Percentiles rank a stretch among this genome's conserved stretches.
Evolutionary conservation across 2,888 invertebrate species (phyloP).

Genomic region (Athrips mouffetella): DNA sequence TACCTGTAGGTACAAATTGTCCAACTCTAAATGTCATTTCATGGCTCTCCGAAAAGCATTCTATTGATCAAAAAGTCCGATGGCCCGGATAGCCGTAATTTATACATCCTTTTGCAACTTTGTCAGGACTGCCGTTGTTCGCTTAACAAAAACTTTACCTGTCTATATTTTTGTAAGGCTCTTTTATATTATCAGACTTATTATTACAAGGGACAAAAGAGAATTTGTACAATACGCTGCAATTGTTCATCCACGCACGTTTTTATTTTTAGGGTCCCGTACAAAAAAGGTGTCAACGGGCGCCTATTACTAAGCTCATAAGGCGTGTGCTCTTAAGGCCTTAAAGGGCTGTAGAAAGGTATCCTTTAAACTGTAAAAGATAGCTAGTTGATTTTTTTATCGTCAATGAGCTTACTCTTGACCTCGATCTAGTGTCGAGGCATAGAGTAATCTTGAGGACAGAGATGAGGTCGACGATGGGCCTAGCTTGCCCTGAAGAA

Average conservation of each 20-base stretch:
- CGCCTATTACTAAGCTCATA: too few species aligned
- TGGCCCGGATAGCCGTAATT: constrained; percentile 1
- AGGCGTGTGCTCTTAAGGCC: too few species aligned
- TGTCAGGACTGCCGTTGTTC: background rate
- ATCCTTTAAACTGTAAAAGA: too few species aligned
- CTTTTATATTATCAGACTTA: background rate
- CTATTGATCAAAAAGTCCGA: background rate
- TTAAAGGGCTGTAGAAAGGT: too few species aligned
- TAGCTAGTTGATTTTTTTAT: too few species aligned
- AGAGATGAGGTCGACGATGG: too few species aligned
- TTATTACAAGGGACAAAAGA: constrained; percentile 3
- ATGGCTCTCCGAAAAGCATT: background rate
- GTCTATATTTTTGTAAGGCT: constrained; percentile 1
- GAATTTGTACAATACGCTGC: constrained; percentile 11
- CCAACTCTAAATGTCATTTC: background rate
- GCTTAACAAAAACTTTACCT: background rate
- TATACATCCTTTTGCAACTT: background rate
- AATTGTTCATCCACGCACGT: constrained; percentile 4
- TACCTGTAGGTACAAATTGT: background rate
- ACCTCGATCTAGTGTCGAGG: too few species aligned
- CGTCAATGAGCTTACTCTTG: too few species aligned
- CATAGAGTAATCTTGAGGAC: too few species aligned
- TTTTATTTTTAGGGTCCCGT: too few species aligned
- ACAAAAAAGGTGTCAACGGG: too few species aligned
- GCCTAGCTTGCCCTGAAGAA: too few species aligned